A percentile compares a stretch with the other conserved stretches of the same genome.
phyloP scores from a whole-genome alignment of 2,113 vertebrate species.

The Phasianus colchicus region DNA sequence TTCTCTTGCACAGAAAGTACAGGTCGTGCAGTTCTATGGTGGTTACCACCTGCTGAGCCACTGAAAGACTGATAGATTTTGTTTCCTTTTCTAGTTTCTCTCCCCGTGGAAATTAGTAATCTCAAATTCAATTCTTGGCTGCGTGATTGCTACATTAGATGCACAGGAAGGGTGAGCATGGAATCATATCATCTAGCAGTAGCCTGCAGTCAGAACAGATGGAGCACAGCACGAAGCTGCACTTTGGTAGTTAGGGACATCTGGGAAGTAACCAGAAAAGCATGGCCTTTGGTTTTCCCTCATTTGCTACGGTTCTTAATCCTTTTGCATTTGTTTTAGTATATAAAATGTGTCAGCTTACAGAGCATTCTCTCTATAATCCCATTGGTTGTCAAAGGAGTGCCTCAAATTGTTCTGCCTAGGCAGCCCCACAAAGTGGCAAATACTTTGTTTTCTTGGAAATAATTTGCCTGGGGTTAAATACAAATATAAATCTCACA shows the following conservation, averaged over 20 bases:
- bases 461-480: neutral
- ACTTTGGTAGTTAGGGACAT: neutral
- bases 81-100: neutral
- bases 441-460: neutral
- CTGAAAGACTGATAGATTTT: neutral
- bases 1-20: neutral
- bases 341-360: neutral
- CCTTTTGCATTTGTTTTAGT: neutral
- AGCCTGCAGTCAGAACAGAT: neutral
- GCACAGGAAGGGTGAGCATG: neutral
- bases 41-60: neutral
- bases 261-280: neutral
- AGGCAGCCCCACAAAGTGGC: neutral
- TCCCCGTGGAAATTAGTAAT: neutral
- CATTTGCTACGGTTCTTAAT: neutral
- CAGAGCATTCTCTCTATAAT: neutral
- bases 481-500: neutral
- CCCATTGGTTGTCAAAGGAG: neutral
- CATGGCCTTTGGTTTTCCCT: neutral
- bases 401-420: neutral
- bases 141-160: neutral
- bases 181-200: neutral
- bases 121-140: neutral
- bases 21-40: neutral
- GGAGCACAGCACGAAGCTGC: neutral